Evolutionary conservation across 2,797 vertebrate species (phyloP).

Genomic region (Numenius phaeopus): DNA sequence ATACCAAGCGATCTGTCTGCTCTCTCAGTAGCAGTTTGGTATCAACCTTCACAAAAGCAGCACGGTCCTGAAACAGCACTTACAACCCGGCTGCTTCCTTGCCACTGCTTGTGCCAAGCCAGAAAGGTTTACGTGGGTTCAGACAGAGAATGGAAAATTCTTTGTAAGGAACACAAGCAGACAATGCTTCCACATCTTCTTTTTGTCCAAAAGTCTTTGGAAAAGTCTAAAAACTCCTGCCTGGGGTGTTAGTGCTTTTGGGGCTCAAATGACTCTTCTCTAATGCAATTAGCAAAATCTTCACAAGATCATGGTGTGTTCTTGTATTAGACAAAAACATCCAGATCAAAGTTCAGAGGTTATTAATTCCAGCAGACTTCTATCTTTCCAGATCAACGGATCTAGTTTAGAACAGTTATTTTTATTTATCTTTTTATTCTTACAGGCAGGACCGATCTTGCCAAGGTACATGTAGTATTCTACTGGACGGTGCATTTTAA

Average conservation of each 20-base stretch:
- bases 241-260: background rate
- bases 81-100: background rate
- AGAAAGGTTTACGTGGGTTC: background rate
- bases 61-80: background rate
- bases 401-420: background rate
- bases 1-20: background rate
- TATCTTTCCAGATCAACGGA: background rate
- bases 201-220: no score
- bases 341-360: background rate
- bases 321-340: background rate
- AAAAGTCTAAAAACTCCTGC: background rate
- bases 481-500: background rate
- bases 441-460: background rate
- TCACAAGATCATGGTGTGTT: background rate
- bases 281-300: background rate
- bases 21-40: background rate
- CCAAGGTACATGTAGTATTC: background rate
- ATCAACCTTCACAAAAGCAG: background rate
- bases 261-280: background rate
- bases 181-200: background rate
- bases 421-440: background rate
- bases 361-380: background rate
- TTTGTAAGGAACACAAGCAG: background rate
- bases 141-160: background rate
- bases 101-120: background rate